These are phyloP conservation scores for Hemaris fuciformis DNA, from an alignment of 2,888 invertebrate genomes.

Conservation along the genomic window DNA sequence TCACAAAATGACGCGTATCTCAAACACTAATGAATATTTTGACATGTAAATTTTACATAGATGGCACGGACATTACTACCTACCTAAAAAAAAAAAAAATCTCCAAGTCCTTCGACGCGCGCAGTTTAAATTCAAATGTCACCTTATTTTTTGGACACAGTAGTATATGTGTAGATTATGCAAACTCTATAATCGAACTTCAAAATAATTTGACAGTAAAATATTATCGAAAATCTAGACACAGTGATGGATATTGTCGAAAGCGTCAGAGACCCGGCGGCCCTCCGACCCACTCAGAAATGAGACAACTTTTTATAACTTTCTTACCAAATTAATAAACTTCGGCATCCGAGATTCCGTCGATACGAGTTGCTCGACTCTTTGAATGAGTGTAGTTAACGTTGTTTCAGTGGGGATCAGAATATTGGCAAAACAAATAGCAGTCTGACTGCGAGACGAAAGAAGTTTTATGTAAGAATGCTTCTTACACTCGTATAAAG, in stretches of 20 bases:
- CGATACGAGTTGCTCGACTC: not conserved
- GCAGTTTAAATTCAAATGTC: too few relatives aligned
- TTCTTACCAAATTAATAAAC: conserved; percentile 14
- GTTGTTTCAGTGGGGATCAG: not conserved
- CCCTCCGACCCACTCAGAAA: not conserved
- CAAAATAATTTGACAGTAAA: not conserved
- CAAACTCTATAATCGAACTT: not conserved
- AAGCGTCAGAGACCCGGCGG: not conserved
- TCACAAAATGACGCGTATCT: too few relatives aligned
- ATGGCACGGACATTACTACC: too few relatives aligned
- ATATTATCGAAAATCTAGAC: not conserved
- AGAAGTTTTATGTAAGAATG: not conserved
- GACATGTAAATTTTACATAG: too few relatives aligned
- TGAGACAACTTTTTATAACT: not conserved
- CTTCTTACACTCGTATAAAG: not conserved
- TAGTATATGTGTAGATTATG: not conserved
- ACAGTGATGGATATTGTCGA: not conserved
- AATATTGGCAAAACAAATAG: not conserved
- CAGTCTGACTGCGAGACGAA: not conserved
- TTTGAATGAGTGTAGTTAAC: not conserved
- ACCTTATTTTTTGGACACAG: too few relatives aligned
- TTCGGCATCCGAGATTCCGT: conserved; percentile 22
- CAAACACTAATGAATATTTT: too few relatives aligned
- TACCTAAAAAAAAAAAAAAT: too few relatives aligned
- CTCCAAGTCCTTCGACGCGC: too few relatives aligned